phyloP scores from a whole-genome alignment of 2,888 invertebrate genomes.

The Nysson spinosus region DNA sequence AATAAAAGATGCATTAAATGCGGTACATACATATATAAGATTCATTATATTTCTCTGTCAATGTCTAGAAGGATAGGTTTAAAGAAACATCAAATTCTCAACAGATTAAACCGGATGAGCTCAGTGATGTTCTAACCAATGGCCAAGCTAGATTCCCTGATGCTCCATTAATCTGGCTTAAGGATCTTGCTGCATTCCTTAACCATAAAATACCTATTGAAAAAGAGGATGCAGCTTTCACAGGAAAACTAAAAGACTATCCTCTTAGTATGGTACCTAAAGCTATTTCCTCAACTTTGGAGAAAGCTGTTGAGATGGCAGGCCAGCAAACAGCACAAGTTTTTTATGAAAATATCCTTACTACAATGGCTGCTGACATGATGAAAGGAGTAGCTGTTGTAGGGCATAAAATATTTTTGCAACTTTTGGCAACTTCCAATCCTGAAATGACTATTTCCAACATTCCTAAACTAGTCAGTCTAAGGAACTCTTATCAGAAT shows the following conservation, averaged over 20 bases:
- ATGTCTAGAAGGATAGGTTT: neutral
- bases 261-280: conserved; percentile 80
- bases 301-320: conserved; percentile 80
- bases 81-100: no score
- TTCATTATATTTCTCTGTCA: neutral
- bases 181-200: conserved; percentile 83
- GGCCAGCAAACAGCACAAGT: conserved; percentile 82
- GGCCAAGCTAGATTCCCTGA: conserved; percentile 84
- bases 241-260: conserved; percentile 80
- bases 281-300: conserved; percentile 77
- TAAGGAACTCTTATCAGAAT: conserved; percentile 88
- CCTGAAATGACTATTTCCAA: conserved; percentile 82
- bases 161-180: conserved; percentile 85
- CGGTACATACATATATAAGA: conserved; percentile 75
- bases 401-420: conserved; percentile 85
- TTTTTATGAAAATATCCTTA: conserved; percentile 85
- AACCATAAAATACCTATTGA: conserved; percentile 82
- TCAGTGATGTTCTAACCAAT: conserved; percentile 79
- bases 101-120: conserved; percentile 82
- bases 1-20: conserved; percentile 82
- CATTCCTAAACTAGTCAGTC: conserved; percentile 81
- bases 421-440: conserved; percentile 83
- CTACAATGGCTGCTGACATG: conserved; percentile 85
- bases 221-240: conserved; percentile 82
- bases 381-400: conserved; percentile 82